Conservation (phyloP, 2,113 vertebrate genomes). For the Mastomys coucha region DNA sequence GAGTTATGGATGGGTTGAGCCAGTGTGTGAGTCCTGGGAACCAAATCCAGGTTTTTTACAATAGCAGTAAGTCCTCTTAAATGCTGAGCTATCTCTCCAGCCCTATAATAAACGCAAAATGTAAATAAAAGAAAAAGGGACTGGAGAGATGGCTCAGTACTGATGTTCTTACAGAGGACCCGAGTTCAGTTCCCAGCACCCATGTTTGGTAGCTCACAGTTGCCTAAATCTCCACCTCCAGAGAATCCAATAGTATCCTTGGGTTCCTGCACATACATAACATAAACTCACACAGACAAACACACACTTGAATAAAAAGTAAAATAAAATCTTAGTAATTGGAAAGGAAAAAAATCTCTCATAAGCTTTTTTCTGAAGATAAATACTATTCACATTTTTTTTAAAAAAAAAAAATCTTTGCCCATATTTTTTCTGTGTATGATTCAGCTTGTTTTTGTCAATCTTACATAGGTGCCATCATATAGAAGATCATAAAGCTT, state of each 20-base stretch:
- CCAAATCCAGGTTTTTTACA: not conserved
- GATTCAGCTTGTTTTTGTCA: slow-evolving; percentile 31
- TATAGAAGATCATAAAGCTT: not conserved
- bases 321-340: not conserved
- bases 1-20: not conserved
- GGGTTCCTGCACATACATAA: not conserved
- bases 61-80: not conserved
- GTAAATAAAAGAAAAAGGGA: not conserved
- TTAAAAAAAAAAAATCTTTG: not conserved
- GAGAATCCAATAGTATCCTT: not conserved
- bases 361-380: slow-evolving; percentile 23
- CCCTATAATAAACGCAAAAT: not conserved
- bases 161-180: not conserved
- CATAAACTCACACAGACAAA: not conserved
- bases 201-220: not conserved
- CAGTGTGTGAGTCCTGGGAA: not conserved
- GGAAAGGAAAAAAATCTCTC: not conserved
- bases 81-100: not conserved
- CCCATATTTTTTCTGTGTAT: slow-evolving; percentile 3
- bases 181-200: not conserved
- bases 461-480: not conserved
- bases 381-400: slow-evolving; percentile 23
- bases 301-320: not conserved
- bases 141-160: not conserved
- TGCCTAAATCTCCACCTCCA: not conserved